Base-by-base conservation (phyloP, 2,113 vertebrate genomes). In the Noturus placidus region DNA sequence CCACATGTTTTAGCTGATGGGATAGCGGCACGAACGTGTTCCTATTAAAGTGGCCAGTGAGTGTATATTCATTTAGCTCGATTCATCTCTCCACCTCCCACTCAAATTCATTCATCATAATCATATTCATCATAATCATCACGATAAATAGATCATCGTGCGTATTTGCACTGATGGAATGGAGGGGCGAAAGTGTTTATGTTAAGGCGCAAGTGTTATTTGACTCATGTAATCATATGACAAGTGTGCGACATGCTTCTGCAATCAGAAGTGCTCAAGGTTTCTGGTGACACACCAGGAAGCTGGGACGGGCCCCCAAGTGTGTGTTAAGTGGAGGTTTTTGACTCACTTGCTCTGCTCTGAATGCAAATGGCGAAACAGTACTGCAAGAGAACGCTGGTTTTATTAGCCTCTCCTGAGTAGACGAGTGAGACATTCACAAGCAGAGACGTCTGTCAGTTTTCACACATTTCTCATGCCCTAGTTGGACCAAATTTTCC, bases 251-350 rank as follows among this genome's bases (percentile, higher is more conserved):
- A 81, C 78, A 70, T 61, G 63, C 54, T 72, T 61, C 52, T 70
- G 79, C 79, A 74, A 87, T 82, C 86, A 87, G 78, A 33, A 35
- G 61, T 63, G 61, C 74, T 69, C 76, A 87, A 42, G 77, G 85
- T 81, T 87, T 77, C 15, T 38, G 67, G 25, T 87, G 86, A 82
- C 79, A 54, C 86, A 87, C 65, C 63, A 87, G 65, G 67, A 82
- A 54, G 85, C 76, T 5, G 76, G n/a, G 52, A 80, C n/a, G 33
- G 15, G 38, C 46, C 85, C 61, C 74, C 46, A 67, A 67, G 59
- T 38, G 72, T 50, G 52, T 65, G 76, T 80, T 86, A 76, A 86
- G 74, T 54, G 57, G 57, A 61, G 38, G 67, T 86, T 46, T 67
- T 19, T 86, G 59, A 80, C 85, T 86, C 74, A 78, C 57, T 54